Base-by-base conservation (phyloP, 2,888 invertebrate genomes). In the Leptura quadrifasciata region DNA sequence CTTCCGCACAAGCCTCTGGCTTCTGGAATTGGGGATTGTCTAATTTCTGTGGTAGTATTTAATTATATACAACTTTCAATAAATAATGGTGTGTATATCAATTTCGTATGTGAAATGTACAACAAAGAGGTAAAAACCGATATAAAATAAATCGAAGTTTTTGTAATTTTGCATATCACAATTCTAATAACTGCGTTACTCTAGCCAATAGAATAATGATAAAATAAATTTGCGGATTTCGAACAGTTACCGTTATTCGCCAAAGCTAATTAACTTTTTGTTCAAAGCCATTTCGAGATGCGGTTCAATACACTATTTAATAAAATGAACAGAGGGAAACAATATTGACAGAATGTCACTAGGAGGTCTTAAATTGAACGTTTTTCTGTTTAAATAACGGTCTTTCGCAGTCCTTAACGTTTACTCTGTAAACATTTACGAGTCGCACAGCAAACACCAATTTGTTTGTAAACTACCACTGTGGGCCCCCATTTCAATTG, bases 391-490 rank as follows among this genome's bases (percentile, higher is more conserved):
- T 70, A 70, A 70, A 74, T 61, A 76, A 69, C 57, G 63, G 67
- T 55, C 67, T 65, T 73, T 73, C 57, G 31, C 75, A 75, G 75
- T 67, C 72, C 31, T 65, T 60, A 39, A 58, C 64, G 75, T 76
- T 72, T 75, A 54, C 72, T 64, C 17, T 8, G 76, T 69, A 80
- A 81, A 81, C 75, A 76, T 74, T 76, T 71, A 70, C 76, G 76
- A 79, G 76, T 72, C 78, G 75, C 54, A 76, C 60, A 69, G 74
- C 79, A 82, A 83, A 83, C 77, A 81, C 75, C 79, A 79, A 79
- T 82, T 81, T 79, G 75, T 82, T 83, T 81, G 76, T 74, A 79
- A 79, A 80, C 78, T 79, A 76, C 80, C 80, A 79, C 76, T 78
- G 80, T 65, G 67, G 65, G 72, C 82, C 81, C 81, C 81, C 80